Percentiles rank a stretch among this genome's conserved stretches.
Conservation (phyloP, 2,797 vertebrate genomes). For the Tangara arthus region DNA sequence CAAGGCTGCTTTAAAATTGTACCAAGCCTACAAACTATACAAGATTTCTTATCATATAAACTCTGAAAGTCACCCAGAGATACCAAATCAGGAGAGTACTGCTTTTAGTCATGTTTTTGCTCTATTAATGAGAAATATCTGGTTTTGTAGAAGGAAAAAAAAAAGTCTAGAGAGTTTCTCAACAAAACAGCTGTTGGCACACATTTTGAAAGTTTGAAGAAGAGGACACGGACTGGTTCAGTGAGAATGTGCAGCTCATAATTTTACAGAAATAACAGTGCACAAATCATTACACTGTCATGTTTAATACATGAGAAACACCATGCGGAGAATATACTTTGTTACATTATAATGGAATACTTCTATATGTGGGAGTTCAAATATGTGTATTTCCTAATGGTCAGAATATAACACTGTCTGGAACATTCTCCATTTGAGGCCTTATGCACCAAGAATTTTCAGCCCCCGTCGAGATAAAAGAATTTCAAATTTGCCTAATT, state of each 20-base stretch:
- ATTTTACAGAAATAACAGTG: conserved; percentile 25
- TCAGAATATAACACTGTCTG: background rate
- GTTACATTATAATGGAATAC: conserved; percentile 1
- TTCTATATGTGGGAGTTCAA: conserved; percentile 9
- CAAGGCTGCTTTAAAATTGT: background rate
- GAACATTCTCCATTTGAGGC: background rate
- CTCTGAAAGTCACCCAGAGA: background rate
- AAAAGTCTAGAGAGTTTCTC: background rate
- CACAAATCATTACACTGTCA: background rate
- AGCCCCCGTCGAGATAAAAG: background rate
- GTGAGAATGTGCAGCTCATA: conserved; percentile 10
- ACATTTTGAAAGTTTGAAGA: background rate
- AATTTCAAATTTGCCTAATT: background rate
- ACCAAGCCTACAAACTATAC: background rate
- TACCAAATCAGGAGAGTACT: background rate
- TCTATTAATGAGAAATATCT: background rate
- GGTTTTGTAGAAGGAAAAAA: background rate
- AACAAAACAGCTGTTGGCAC: background rate
- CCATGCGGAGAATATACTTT: background rate
- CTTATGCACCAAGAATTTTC: background rate
- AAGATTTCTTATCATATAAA: background rate
- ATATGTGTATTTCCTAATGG: background rate
- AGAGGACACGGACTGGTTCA: background rate
- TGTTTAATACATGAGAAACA: conserved; percentile 14
- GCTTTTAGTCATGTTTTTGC: background rate